These are phyloP conservation scores for Pediacus dermestoides DNA, from an alignment of 2,888 invertebrate species.

Conservation along the genomic window DNA sequence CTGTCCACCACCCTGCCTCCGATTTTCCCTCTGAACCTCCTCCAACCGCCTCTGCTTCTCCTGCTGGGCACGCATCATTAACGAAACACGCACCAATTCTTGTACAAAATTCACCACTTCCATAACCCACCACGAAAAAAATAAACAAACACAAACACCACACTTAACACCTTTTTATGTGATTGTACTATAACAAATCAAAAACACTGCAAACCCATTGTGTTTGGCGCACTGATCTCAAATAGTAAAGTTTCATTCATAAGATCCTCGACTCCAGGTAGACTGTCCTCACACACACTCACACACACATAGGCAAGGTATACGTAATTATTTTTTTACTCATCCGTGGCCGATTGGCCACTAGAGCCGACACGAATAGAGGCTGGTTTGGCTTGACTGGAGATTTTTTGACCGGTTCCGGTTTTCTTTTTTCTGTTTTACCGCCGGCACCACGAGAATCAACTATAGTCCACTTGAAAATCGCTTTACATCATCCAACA, in stretches of 20 bases:
- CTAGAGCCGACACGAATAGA: constrained; percentile 27
- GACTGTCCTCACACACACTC: constrained; percentile 23
- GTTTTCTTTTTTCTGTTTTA: constrained; percentile 37
- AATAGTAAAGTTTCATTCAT: constrained; percentile 50
- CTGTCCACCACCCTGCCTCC: constrained; percentile 1
- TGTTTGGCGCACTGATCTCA: no score
- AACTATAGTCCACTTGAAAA: no score
- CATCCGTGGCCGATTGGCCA: constrained; percentile 13
- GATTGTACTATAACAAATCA: no score
- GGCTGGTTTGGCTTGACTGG: constrained; percentile 30
- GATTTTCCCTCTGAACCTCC: no score
- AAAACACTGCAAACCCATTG: constrained; percentile 16
- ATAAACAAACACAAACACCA: constrained; percentile 15
- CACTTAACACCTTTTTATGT: constrained; percentile 19
- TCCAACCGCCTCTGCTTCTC: no score
- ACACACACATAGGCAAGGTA: constrained; percentile 44
- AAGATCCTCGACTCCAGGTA: constrained; percentile 46
- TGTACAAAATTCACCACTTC: constrained; percentile 40
- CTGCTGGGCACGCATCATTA: constrained; percentile 33
- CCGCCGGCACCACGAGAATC: no score
- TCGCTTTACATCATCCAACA: no score
- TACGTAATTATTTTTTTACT: constrained; percentile 47
- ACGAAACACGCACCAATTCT: constrained; percentile 37
- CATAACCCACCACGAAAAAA: constrained; percentile 30
- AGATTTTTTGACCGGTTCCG: constrained; percentile 42